Base-by-base conservation (phyloP, 1,140 invertebrate species). In the Andricus grossulariae region DNA sequence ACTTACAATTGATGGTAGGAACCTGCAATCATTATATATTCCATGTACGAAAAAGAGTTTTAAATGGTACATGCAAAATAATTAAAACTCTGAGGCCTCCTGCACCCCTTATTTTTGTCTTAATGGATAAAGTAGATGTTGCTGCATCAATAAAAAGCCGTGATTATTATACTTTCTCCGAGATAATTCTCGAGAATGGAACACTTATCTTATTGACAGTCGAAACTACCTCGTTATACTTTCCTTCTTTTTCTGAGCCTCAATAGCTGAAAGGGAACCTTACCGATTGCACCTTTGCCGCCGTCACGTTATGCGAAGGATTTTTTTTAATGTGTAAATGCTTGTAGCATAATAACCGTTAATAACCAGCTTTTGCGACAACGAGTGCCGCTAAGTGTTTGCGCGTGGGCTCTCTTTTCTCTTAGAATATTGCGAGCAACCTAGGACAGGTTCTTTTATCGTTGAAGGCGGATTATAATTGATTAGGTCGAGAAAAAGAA, bases 321-420 rank as follows among this genome's bases (percentile, higher is more conserved):
- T 73, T 74, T 50, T 79, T 81, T 85, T 82, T 81, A 77, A 83
- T 84, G 77, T 77, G 16, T 21, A 60, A 84, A 81, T 74, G 77
- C 75, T 77, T 74, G 72, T 76, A 83, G 80, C 77, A 81, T 82
- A 85, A 85, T 84, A 85, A 85, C 81, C 81, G 84, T 85, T 85
- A 85, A 85, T 85, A 85, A 84, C 76, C 84, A 80, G 73, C 79
- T 83, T 32, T 81, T 76, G 79, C 81, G 50, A 70, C 70, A 72
- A 73, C 50, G 75, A 77, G 78, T 72, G 83, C 76, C 77, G 84
- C 82, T 85, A 85, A 85, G 79, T 83, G 83, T 55, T 81, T 73
- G 50, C 80, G 82, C 81, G 81, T 85, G 83, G 83, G 83, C 77
- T 66, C 25, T 66, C 39, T 45, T 45, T 66, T 66, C 25, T 39